Evolutionary conservation across 2,113 vertebrate species (phyloP), one percentile per base, ranked within the genome.

Genomic region (Hyla sarda): DNA sequence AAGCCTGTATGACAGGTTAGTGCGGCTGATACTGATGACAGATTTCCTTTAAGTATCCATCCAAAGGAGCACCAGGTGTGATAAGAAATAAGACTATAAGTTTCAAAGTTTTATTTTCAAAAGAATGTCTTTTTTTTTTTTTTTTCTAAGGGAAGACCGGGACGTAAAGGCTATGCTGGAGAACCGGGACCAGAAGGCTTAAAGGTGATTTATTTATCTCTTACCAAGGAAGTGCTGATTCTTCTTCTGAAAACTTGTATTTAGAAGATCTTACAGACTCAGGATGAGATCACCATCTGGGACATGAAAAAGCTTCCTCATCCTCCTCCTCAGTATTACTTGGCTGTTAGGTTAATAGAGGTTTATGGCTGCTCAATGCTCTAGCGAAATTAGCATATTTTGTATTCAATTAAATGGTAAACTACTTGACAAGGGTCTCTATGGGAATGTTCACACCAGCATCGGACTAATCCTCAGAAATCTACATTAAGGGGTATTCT

Each of bases 141-240:
- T 77, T 89, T 86, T 82, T 89, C 89, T 60, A 88, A 99, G 98
- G 98, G 98, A 89, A 96, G 96, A 87, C 91, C 91, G 67, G 97
- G 98, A 88, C 95, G 91, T 86, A 97, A 98, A 89, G 98, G 98
- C 12, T 92, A 94, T 84, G 82, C 90, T 0, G 98, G 97, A 60
- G 97, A 98, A 91, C 92, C 93, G 87, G 98, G 98, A 62, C 92
- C 87, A 0, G 97, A 97, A 83, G 98, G 98, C 52, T 90, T 96
- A 83, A 95, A 94, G 94, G 98, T 98, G 90, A 89, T 82, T 65
- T 30, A 75, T 80, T 2, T 62, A 37, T n/a, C n/a, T n/a, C n/a
- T 6, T 45, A 14, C 54, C 50, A 17, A 52, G 16, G 52, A 50
- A 76, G 47, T 17, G 47, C 73, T 28, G 45, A 23, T 80, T 16